phyloP scores from a whole-genome alignment of 2,888 invertebrate species.

The Cepaea hortensis region DNA sequence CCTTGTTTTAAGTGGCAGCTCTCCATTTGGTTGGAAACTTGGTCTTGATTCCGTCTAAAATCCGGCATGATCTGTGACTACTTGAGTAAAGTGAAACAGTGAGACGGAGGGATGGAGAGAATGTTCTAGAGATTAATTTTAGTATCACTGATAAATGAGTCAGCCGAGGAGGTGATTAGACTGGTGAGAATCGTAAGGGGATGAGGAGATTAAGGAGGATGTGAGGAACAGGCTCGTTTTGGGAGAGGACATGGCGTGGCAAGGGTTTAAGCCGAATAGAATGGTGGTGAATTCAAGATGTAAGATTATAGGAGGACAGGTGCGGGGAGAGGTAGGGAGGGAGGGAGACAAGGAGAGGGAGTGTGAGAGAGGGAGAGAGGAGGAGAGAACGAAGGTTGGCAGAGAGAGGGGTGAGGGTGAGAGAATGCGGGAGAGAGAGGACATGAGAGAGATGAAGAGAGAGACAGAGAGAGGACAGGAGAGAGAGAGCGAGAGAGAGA shows the following conservation, averaged over 20 bases:
- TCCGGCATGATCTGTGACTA: conserved; percentile 21
- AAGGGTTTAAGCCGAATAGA: not conserved
- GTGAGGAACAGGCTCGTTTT: too few species aligned
- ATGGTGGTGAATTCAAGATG: not conserved
- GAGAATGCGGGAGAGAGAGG: not conserved
- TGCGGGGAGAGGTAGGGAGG: not conserved
- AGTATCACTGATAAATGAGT: not conserved
- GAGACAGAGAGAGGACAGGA: not conserved
- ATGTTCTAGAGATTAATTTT: not conserved
- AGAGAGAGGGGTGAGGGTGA: not conserved
- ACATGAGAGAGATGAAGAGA: not conserved
- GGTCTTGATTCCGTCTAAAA: conserved; percentile 11
- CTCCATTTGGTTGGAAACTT: conserved; percentile 10
- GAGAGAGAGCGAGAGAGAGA: not conserved
- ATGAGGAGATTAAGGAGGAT: too few species aligned
- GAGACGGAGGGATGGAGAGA: not conserved
- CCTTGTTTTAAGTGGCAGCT: conserved; percentile 13
- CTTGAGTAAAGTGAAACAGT: conserved; percentile 24
- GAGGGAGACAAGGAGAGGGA: not conserved
- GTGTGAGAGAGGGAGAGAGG: not conserved
- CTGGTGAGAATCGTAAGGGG: too few species aligned
- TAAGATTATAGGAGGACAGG: not conserved
- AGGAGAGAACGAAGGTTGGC: not conserved
- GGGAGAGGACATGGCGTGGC: not conserved
- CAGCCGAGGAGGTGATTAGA: not conserved